Evolutionary conservation across 2,113 vertebrate species (phyloP), one percentile per base, ranked within the genome.

Genomic region (Centrocercus urophasianus): DNA sequence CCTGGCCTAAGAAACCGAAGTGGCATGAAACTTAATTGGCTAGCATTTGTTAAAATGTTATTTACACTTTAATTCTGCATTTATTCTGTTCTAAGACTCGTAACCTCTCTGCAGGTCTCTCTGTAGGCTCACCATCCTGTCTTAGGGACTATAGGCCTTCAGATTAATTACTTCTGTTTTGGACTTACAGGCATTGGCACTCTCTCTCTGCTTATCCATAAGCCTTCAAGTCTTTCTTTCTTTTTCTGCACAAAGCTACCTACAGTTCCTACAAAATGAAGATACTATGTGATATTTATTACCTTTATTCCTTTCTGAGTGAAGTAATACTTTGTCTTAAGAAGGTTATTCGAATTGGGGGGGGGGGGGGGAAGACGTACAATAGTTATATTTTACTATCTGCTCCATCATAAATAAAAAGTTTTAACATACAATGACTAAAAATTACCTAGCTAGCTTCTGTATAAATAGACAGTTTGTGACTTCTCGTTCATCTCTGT

Each of bases 391-490:
- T 71, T 87, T 85, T 90, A 88, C 65, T 75, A 83, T 79, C 72
- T 32, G 66, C 63, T 57, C 71, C 64, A 19, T 78, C 69, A 34
- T 52, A 95, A 91, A 84, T 57, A 90, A 84, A 36, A 28, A 47
- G n/a, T 47, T 91, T 92, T 61, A 90, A 87, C 40, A 50, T 50
- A 81, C 83, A 59, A 38, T 77, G 52, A 88, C 71, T 36, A 86
- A 45, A 94, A 91, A 59, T 69, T n/a, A 67, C 18, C 5, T 47
- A 36, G n/a, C 73, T 88, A 27, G n/a, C n/a, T 93, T 85, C 85
- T 86, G 32, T 93, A 82, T 65, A 94, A 89, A 89, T 52, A 78
- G 83, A 75, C 67, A 88, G 42, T 77, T 89, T 83, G 84, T 54
- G 56, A 28, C 43, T 92, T 86, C n/a, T 75, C 50, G 65, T 42